Base-by-base conservation (phyloP, 2,888 invertebrate genomes). In the Cancer borealis region DNA sequence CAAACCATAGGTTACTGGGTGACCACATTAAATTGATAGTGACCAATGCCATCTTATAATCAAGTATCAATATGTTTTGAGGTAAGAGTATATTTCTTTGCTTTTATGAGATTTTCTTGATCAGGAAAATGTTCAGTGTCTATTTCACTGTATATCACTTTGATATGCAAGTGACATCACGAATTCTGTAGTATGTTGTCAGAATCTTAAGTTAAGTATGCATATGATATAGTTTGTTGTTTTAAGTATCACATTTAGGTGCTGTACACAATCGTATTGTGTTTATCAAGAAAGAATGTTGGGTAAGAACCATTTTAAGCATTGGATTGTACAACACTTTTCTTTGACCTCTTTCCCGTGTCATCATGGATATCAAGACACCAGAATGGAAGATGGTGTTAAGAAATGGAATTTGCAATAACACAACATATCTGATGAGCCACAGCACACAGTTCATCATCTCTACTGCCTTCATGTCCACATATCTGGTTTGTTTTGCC, bases 281-380 rank as follows among this genome's bases (percentile, higher is more conserved):
- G 39, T 39, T 39, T 39, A 39, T 39, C 39, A 39, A 39, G 39
- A 39, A 39, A 39, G 39, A 39, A 39, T 39, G 39, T 39, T 39
- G 49, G 49, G 49, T 49, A 3, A 12, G 10, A 49, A 49, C 17
- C 3, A 54, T 54, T 54, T 54, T 54, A 3, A 54, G 54, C 54
- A 17, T 54, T 17, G 17, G 17, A 17, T 54, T 66, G 8, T n/a
- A n/a, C 66, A 66, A 66, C 66, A 14, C 5, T 66, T 6, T n/a
- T 66, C 39, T 54, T 14, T 14, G 14, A 66, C 21, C 66, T 21
- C 21, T 66, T 66, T 66, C n/a, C n/a, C 66, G 1, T 66, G 66
- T 66, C n/a, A 66, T 66, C n/a, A n/a, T 21, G n/a, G 66, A 66
- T 66, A 66, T 66, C n/a, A 66, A 66, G 66, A 66, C n/a, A 66